phyloP scores from a whole-genome alignment of 2,888 invertebrate genomes.

The Drosophila recens region DNA sequence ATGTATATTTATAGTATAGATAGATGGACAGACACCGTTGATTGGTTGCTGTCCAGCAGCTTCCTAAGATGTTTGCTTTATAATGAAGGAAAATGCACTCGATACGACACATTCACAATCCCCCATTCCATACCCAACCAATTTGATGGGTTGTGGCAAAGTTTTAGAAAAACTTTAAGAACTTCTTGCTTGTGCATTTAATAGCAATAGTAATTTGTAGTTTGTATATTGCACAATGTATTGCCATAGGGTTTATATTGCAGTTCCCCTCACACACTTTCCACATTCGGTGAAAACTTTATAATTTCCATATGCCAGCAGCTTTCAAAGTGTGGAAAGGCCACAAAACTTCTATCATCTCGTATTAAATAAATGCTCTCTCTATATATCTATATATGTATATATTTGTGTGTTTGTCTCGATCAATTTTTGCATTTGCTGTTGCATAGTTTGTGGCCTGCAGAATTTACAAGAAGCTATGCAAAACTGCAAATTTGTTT shows the following conservation, averaged over 20 bases:
- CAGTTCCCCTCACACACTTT: not conserved
- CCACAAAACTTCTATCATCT: constrained; percentile 49
- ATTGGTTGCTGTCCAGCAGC: constrained; percentile 52
- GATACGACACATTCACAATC: constrained; percentile 45
- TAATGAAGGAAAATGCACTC: constrained; percentile 68
- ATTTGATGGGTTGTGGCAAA: constrained; percentile 50
- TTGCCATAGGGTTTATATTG: constrained; percentile 64
- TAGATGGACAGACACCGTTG: constrained; percentile 68
- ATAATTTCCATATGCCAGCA: constrained; percentile 66
- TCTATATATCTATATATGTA: not conserved
- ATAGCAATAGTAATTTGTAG: constrained; percentile 80
- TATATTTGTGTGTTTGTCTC: constrained; percentile 31
- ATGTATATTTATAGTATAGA: not conserved
- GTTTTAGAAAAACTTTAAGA: constrained; percentile 68
- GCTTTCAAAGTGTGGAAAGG: constrained; percentile 48
- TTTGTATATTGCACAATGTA: constrained; percentile 70
- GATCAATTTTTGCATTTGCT: constrained; percentile 61
- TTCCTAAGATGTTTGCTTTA: constrained; percentile 66
- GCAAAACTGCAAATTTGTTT: constrained; percentile 55
- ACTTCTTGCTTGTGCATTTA: constrained; percentile 77
- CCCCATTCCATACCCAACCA: not conserved
- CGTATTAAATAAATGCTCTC: constrained; percentile 54
- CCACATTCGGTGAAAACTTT: constrained; percentile 61
- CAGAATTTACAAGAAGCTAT: constrained; percentile 49
- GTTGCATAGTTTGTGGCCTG: constrained; percentile 56